phyloP scores from a whole-genome alignment of 64 coral and sea anemone species.

The Montipora foliosa region DNA sequence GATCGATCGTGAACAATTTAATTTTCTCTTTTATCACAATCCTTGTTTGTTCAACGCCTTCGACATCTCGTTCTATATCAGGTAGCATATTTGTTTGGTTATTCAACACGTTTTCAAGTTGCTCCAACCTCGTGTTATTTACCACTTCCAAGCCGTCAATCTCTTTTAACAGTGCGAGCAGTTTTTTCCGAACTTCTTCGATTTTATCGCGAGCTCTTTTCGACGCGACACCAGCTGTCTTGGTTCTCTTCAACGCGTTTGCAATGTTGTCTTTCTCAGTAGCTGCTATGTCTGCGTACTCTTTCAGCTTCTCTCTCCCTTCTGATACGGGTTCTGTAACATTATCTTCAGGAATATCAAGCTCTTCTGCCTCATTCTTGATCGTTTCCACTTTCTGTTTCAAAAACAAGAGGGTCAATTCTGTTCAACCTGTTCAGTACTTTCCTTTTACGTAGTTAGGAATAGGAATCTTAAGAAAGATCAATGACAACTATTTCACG shows the following conservation, averaged over 20 bases:
- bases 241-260: conserved; percentile 26
- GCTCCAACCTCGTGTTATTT: conserved; percentile 13
- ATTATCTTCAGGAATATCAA: conserved; percentile 51
- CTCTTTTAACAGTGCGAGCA: conserved; percentile 42
- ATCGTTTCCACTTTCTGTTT: conserved; percentile 65
- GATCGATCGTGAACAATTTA: conserved; percentile 36
- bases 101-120: conserved; percentile 13
- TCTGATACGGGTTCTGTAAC: conserved; percentile 47
- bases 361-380: conserved; percentile 49
- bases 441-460: too few species aligned
- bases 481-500: too few species aligned
- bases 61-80: conserved; percentile 11
- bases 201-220: conserved; percentile 59
- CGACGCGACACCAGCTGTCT: neutral
- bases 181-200: conserved; percentile 48
- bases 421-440: too few species aligned
- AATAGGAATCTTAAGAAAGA: too few species aligned
- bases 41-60: neutral
- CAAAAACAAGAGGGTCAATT: neutral
- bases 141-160: conserved; percentile 39
- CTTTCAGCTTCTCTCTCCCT: conserved; percentile 11
- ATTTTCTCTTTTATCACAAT: conserved; percentile 22
- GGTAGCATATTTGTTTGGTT: neutral
- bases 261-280: conserved; percentile 22
- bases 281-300: conserved; percentile 10